These are phyloP conservation scores for Dicrurus megarhynchus DNA, from an alignment of 2,113 vertebrate genomes.

Conservation along the genomic window DNA sequence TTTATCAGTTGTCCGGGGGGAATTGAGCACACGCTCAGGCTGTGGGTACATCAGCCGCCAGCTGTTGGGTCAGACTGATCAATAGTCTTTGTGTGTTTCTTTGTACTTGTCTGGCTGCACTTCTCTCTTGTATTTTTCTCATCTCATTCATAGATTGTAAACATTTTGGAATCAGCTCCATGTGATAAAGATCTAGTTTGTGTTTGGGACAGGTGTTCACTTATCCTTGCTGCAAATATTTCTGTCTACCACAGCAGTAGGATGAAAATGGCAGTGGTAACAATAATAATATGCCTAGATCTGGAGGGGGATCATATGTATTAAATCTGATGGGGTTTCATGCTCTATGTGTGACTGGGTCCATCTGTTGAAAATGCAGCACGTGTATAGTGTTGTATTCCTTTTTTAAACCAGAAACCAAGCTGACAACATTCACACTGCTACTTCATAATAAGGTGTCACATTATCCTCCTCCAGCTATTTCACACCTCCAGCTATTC, in stretches of 20 bases:
- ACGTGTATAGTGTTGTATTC: neutral
- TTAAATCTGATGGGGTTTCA: neutral
- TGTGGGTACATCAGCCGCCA: neutral
- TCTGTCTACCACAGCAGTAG: neutral
- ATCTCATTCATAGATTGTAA: neutral
- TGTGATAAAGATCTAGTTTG: neutral
- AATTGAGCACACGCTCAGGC: neutral
- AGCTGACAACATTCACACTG: neutral
- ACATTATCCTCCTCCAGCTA: constrained; percentile 37
- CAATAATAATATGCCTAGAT: neutral
- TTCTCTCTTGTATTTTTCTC: neutral
- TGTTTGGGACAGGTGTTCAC: neutral
- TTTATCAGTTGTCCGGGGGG: neutral
- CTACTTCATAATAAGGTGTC: constrained; percentile 35
- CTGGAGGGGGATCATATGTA: neutral
- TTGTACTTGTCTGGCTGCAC: neutral
- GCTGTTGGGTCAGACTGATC: neutral
- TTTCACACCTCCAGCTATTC: constrained; percentile 44
- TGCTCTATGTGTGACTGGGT: neutral
- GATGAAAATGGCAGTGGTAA: neutral
- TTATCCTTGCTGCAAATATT: neutral
- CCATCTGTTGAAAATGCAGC: neutral
- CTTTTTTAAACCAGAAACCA: neutral
- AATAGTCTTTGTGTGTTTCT: neutral
- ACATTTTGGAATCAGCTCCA: neutral